Base-by-base conservation (phyloP, 2,888 invertebrate genomes). In the Empis livida region DNA sequence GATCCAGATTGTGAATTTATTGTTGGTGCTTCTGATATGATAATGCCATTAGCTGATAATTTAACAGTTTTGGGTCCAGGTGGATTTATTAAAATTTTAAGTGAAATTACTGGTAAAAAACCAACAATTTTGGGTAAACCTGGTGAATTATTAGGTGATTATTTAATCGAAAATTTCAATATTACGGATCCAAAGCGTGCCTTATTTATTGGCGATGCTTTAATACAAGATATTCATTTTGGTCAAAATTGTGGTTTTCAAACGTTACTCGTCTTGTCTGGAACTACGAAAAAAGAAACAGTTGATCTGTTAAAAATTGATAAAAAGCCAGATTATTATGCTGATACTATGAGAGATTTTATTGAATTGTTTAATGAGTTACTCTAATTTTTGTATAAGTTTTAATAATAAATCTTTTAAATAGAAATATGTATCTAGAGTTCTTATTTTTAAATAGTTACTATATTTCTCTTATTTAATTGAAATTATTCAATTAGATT, bases 171-270 rank as follows among this genome's bases (percentile, higher is more conserved):
- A 14, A 41, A 44, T 23, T 67, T 56, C 41, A 50, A 60, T 2
- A 55, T 88, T 16, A 63, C 62, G 0, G 72, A 83, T 49, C 77
- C 84, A 1, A 70, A 72, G 27, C 72, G 82, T 50, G 80, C 83
- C 1, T 66, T 92, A 9, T 88, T 92, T 76, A 80, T 92, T 59
- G 92, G 92, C 31, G 92, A 92, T 63, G 80, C 84, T 84, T 73
- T 84, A 38, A 80, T 82, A 50, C 88, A 90, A 59, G 91, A 92
- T 65, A 76, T 92, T 40, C 72, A 74, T 1, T 77, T 91, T 53
- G 91, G 87, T 0, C 77, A 74, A 45, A 70, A 73, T 10, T 77
- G 77, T 51, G 85, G 84, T 0, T 77, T 87, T 60, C 75, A 78
- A 57, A 86, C 88, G 0, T 62, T 91, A 37, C 67, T 89, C n/a